phyloP scores from a whole-genome alignment of 2,113 vertebrate species.

The Phalacrocorax pelagicus region DNA sequence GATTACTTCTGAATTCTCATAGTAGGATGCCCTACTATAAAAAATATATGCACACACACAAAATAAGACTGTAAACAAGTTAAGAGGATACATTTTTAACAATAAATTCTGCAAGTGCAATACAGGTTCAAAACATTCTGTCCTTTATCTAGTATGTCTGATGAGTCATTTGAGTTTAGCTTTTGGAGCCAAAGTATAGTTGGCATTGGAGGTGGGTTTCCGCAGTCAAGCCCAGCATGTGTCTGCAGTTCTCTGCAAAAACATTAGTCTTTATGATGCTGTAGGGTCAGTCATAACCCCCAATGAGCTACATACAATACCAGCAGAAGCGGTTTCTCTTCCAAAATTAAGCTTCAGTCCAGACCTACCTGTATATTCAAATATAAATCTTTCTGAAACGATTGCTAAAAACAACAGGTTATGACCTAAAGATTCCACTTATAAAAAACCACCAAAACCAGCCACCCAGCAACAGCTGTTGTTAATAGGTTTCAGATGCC shows the following conservation, averaged over 20 bases:
- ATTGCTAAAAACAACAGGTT: not conserved
- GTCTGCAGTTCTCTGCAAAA: not conserved
- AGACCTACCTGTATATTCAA: not conserved
- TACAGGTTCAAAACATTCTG: not conserved
- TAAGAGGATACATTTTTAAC: not conserved
- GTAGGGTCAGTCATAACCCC: not conserved
- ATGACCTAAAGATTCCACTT: not conserved
- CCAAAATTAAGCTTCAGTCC: not conserved
- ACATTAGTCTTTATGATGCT: not conserved
- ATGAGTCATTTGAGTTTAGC: not conserved
- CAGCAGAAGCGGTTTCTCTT: not conserved
- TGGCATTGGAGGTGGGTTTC: not conserved
- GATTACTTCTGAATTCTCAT: not conserved
- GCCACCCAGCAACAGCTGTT: not conserved
- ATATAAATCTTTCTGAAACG: not conserved
- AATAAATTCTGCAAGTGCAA: not conserved
- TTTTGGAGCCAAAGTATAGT: not conserved
- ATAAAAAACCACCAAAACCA: not conserved
- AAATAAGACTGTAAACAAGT: not conserved
- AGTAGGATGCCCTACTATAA: not conserved
- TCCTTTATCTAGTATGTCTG: not conserved
- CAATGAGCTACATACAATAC: not conserved
- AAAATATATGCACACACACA: not conserved
- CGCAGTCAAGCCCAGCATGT: not conserved
- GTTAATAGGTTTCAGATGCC: constrained; percentile 30